Evolutionary conservation across 2,113 vertebrate genomes (phyloP), one percentile per base, ranked within the genome.

Genomic region (Trogon melanurus): DNA sequence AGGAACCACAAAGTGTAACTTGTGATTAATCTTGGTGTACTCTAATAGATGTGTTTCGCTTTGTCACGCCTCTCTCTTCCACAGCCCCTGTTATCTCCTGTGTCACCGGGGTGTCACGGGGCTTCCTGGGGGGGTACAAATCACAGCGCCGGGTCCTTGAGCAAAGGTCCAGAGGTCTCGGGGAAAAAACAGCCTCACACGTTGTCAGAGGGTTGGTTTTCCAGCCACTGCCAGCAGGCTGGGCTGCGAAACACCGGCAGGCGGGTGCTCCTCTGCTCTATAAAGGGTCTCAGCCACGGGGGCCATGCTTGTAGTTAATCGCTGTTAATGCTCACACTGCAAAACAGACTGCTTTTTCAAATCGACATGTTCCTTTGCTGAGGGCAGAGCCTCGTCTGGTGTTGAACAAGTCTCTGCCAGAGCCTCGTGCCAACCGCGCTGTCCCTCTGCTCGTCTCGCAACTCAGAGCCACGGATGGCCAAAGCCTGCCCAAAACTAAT

Each of bases 371-470:
- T 18, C 22, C 22, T 56, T 14, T 20, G 54, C 23, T 4, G 14
- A 16, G 34, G 25, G 41, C 30, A 14, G 61, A 27, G 41, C 1
- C n/a, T 13, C 3, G 16, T 1, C 29, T 10, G 29, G 23, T 10
- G 29, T 2, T 14, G 36, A 22, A 19, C 9, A 6, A 26, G 58
- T 1, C 20, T 41, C 36, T 18, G 45, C 19, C 22, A 11, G 51
- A 72, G 38, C 45, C 53, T 38, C 3, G 2, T 21, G 38, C 29
- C 61, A 6, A 11, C n/a, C 1, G 16, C 21, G 32, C 50, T 62
- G 41, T 17, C 44, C 11, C 30, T 10, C 9, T 0, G 1, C 61
- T 45, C 26, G 2, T 8, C 25, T 4, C 5, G 4, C 2, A 0
- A 2, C 41, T 6, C 23, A 4, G 16, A 16, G 26, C 34, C 41